These are phyloP conservation scores for Pachypanchax playfairii DNA, from an alignment of 2,113 vertebrate species.

Conservation along the genomic window DNA sequence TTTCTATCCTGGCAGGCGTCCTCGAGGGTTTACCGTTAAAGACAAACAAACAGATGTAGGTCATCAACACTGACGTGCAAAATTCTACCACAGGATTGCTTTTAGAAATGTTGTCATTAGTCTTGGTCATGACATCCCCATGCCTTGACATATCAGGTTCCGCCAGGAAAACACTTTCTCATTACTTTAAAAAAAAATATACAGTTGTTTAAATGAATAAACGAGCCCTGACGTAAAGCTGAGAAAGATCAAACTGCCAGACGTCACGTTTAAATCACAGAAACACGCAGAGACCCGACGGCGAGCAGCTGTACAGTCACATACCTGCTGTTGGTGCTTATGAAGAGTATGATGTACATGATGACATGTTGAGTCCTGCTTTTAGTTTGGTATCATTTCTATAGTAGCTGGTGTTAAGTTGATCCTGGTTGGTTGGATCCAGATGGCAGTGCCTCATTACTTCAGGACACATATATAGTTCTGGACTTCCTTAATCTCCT, in stretches of 20 bases:
- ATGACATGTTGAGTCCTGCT: conserved; percentile 32
- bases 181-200: background rate
- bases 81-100: background rate
- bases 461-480: conserved; percentile 1
- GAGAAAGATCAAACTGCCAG: background rate
- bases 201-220: background rate
- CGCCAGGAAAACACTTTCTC: background rate
- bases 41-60: background rate
- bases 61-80: background rate
- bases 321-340: conserved; percentile 56
- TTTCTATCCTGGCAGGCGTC: background rate
- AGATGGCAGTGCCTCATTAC: conserved; percentile 11
- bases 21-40: background rate
- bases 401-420: conserved; percentile 19
- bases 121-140: background rate
- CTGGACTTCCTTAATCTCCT: conserved; percentile 9
- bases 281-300: conserved; percentile 9
- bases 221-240: background rate
- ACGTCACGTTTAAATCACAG: background rate
- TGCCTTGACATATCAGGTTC: background rate
- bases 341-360: conserved; percentile 12
- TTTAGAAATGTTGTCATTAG: background rate
- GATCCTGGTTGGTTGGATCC: conserved; percentile 8
- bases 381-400: conserved; percentile 39
- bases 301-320: conserved; percentile 24